Base-by-base conservation (phyloP, 2,113 vertebrate genomes). In the Amazona vittata region DNA sequence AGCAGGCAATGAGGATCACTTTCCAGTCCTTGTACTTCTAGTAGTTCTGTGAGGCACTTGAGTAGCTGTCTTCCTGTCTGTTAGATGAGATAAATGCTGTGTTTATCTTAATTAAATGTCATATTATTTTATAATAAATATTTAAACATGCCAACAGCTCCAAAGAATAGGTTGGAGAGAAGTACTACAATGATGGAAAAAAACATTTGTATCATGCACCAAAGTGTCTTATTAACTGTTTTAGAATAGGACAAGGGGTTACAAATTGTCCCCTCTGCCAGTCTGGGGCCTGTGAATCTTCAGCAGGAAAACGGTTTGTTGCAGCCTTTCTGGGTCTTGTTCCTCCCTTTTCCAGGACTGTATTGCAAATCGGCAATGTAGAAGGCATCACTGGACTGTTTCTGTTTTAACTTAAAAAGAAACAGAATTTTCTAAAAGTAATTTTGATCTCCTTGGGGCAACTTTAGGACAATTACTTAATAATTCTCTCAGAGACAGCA, bases 41-140 rank as follows among this genome's bases (percentile, higher is more conserved):
- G 89, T 62, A 92, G n/a, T 83, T 95, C 46, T 69, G 31, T 62
- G 52, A 93, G 31, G 47, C 3, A 19, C 86, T 78, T 87, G 81
- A 91, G 46, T 71, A 37, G 41, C 33, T 84, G 13, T 69, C 31
- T 91, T 81, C 41, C 50, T 92, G 39, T 71, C 82, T 91, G 13
- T 74, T 92, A 89, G n/a, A 75, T 80, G 68, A 86, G 74, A 93
- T 52, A 90, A 93, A 83, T 85, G 39, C 50, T 93, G 55, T 80
- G 18, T 57, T 97, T 97, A 90, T 87, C 69, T 53, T 53, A 37
- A 6, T 94, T 50, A 94, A 95, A 75, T 65, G 60, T 70, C 67
- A 74, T 55, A 67, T 39, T 91, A 64, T 12, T 92, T 75, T 83
- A 91, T 83, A 95, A 91, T 94, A 96, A 79, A 90, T 94, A 95